Evolutionary conservation across 2,113 vertebrate species (phyloP).

Genomic region (Rana temporaria): DNA sequence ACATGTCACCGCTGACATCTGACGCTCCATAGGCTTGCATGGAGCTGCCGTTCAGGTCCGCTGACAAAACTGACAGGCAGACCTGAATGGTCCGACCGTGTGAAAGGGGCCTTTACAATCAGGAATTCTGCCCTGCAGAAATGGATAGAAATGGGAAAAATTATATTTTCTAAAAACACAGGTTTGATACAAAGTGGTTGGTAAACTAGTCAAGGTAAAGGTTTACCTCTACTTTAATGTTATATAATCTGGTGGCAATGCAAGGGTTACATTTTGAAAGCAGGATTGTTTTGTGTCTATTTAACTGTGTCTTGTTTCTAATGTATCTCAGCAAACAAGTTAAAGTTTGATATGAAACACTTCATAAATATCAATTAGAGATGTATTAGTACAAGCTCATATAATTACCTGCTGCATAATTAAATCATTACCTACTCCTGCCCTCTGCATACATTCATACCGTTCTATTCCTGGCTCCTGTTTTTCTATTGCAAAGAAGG

Average conservation of each 20-base stretch:
- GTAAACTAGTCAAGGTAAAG: no score
- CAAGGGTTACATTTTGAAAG: not conserved
- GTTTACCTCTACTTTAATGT: no score
- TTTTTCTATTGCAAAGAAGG: slow-evolving; percentile 26
- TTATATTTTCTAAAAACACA: no score
- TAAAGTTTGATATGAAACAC: slow-evolving; percentile 50
- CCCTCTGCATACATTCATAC: slow-evolving; percentile 21
- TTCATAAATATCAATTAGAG: slow-evolving; percentile 51
- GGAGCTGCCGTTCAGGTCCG: no score
- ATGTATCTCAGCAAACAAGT: slow-evolving; percentile 31
- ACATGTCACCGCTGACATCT: no score
- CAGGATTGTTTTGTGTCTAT: not conserved
- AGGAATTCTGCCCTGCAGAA: no score
- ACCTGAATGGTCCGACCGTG: no score
- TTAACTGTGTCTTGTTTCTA: slow-evolving; percentile 2
- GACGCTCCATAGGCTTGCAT: no score
- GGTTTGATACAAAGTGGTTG: no score
- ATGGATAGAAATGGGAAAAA: no score
- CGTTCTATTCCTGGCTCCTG: slow-evolving; percentile 35
- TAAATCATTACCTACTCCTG: slow-evolving; percentile 42
- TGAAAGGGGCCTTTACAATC: no score
- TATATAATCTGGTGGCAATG: not conserved
- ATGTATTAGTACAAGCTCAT: slow-evolving; percentile 42
- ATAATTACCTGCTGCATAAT: slow-evolving; percentile 42
- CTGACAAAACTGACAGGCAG: no score